Conservation (phyloP, 2,888 invertebrate species). For the Diadegma fenestrale region DNA sequence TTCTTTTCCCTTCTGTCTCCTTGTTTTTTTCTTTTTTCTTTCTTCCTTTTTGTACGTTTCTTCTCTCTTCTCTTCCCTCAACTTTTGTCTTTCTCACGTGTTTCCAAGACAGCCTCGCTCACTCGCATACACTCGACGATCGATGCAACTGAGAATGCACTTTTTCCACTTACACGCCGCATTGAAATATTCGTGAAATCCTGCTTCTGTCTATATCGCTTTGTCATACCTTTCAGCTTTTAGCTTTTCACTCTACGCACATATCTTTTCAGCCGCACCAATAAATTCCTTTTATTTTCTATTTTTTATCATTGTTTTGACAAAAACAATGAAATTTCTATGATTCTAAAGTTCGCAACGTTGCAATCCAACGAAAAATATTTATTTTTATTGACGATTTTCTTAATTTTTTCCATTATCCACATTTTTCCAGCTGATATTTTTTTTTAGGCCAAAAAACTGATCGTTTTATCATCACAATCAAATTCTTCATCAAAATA, state of each 20-base stretch:
- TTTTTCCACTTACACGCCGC: slow-evolving; percentile 27
- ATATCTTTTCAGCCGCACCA: neutral
- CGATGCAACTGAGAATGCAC: slow-evolving; percentile 58
- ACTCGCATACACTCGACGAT: slow-evolving; percentile 42
- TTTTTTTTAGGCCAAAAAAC: too few species aligned
- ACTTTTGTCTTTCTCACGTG: slow-evolving; percentile 45
- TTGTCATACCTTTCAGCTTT: slow-evolving; percentile 34
- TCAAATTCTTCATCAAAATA: too few species aligned
- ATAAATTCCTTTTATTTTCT: neutral
- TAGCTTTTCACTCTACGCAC: neutral
- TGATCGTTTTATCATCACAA: too few species aligned
- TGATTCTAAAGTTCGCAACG: too few species aligned
- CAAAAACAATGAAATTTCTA: neutral
- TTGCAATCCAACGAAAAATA: too few species aligned
- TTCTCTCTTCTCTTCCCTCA: slow-evolving; percentile 18
- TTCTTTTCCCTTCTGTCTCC: slow-evolving; percentile 4
- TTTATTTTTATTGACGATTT: too few species aligned
- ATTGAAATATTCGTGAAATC: slow-evolving; percentile 50
- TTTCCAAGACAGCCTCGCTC: slow-evolving; percentile 33
- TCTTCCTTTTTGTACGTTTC: neutral
- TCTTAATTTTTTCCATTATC: too few species aligned
- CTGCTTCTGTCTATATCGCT: slow-evolving; percentile 13
- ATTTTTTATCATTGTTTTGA: too few species aligned
- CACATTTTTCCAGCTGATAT: too few species aligned
- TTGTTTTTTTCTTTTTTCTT: neutral